Base-by-base conservation (phyloP, 1,140 invertebrate species). In the Pseudomyrmex pallidus region DNA sequence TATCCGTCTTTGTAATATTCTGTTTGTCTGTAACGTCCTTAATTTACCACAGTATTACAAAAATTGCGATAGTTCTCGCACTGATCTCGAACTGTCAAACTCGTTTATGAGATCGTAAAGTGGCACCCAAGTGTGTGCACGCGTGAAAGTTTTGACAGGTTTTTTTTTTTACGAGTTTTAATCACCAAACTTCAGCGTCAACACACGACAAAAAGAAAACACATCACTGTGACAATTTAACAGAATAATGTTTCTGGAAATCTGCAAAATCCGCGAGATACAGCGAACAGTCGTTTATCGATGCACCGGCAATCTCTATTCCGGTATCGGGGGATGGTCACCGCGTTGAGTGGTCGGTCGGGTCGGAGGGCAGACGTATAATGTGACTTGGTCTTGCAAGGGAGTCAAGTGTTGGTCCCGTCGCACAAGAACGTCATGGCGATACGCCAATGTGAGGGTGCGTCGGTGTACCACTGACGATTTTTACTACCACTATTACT, bases 281-380 rank as follows among this genome's bases (percentile, higher is more conserved):
- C n/a, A 35, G 2, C 44, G 7, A 59, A 59, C 20, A 48, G 44
- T 15, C 67, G 54, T 59, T 80, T 59, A 72, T 72, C 66, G 66
- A 80, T 72, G 54, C 54, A 59, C 76, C 5, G 22, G 44, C 5
- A 35, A 35, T n/a, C 35, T 35, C 52, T 22, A 50, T 50, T 22
- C 15, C 44, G 59, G 12, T 80, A 59, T 59, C 61, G 70, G 66
- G 85, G 88, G 88, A 85, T 88, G 76, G 86, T 91, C 87, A 87
- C 77, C 84, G 35, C 35, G 90, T 82, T 90, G 90, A 93, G 90
- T 90, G 90, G 78, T 92, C 91, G 90, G 91, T 92, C 91, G 90
- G 92, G 90, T 92, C 93, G 92, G 88, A 94, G 92, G 92, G 90
- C 91, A 90, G 83, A 92, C 89, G 90, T 90, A 74, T 92, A 94